Conservation (phyloP, 1,140 invertebrate species). For the fruit fly (Drosophila melanogaster) region DNA sequence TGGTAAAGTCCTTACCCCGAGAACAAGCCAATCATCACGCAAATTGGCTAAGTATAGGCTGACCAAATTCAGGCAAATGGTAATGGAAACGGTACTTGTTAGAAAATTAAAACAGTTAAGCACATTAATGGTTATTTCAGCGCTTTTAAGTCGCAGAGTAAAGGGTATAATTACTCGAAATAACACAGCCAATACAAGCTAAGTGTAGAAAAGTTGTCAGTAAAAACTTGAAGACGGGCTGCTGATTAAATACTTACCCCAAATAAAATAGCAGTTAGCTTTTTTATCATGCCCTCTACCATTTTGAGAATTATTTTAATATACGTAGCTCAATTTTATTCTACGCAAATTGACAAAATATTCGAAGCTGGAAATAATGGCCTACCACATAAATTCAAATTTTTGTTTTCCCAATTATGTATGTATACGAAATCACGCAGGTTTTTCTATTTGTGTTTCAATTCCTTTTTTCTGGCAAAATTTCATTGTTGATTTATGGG, state of each 20-base stretch:
- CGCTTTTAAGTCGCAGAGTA: not conserved
- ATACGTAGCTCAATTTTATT: too few relatives aligned
- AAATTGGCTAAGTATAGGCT: constrained; percentile 17
- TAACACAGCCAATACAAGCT: constrained; percentile 36
- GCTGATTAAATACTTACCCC: constrained; percentile 20
- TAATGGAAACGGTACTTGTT: constrained; percentile 6
- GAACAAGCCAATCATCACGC: constrained; percentile 33
- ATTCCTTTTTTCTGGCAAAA: constrained; percentile 40
- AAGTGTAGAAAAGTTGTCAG: not conserved
- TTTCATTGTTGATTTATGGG: constrained; percentile 80
- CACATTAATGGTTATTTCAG: not conserved
- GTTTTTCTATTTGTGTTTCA: constrained; percentile 28
- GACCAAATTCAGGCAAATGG: constrained; percentile 11
- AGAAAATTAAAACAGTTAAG: not conserved
- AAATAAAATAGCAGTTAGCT: not conserved
- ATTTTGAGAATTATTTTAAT: not conserved
- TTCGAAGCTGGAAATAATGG: constrained; percentile 5
- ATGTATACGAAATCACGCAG: constrained; percentile 38
- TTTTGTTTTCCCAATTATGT: constrained; percentile 53
- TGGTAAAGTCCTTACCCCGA: constrained; percentile 17
- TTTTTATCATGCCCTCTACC: not conserved
- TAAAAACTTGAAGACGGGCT: too few relatives aligned
- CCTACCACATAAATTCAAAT: constrained; percentile 39
- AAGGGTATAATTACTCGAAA: constrained; percentile 21
- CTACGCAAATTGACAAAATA: constrained; percentile 3